Conservation (phyloP, 2,888 invertebrate species). For the Plebejus anna region DNA sequence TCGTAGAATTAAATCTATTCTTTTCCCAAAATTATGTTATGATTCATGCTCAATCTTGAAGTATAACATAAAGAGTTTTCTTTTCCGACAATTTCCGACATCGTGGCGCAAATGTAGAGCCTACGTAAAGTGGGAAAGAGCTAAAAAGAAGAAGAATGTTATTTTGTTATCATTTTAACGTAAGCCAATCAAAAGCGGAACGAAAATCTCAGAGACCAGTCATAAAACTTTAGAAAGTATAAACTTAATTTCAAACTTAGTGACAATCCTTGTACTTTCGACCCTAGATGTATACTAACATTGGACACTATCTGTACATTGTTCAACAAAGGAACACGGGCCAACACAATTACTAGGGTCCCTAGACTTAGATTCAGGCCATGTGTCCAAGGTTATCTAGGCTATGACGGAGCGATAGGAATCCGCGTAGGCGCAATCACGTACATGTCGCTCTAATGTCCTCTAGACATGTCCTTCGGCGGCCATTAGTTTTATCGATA, state of each 20-base stretch:
- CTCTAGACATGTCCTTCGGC: slow-evolving; percentile 45
- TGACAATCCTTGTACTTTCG: not conserved
- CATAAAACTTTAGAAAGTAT: not conserved
- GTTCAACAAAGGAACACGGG: slow-evolving; percentile 35
- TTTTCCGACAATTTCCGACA: too few species aligned
- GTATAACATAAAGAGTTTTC: not conserved
- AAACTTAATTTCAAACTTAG: not conserved
- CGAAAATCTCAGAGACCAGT: too few species aligned
- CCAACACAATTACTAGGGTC: slow-evolving; percentile 28
- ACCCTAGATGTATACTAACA: not conserved
- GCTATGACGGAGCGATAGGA: slow-evolving; percentile 57
- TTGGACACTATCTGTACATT: slow-evolving; percentile 35
- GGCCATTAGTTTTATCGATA: slow-evolving; percentile 23
- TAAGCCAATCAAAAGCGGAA: too few species aligned
- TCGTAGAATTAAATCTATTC: not conserved
- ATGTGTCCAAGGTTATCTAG: slow-evolving; percentile 57
- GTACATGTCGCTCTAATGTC: slow-evolving; percentile 48
- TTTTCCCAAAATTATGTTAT: not conserved
- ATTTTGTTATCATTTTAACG: too few species aligned
- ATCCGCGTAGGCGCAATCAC: slow-evolving; percentile 63
- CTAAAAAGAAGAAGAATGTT: too few species aligned
- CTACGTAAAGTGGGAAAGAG: too few species aligned
- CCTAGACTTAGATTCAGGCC: slow-evolving; percentile 51
- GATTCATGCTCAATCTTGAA: not conserved
- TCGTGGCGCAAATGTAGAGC: too few species aligned